Evolutionary conservation across 2,888 invertebrate genomes (phyloP).

Genomic region (Aproaerema taeniolella): DNA sequence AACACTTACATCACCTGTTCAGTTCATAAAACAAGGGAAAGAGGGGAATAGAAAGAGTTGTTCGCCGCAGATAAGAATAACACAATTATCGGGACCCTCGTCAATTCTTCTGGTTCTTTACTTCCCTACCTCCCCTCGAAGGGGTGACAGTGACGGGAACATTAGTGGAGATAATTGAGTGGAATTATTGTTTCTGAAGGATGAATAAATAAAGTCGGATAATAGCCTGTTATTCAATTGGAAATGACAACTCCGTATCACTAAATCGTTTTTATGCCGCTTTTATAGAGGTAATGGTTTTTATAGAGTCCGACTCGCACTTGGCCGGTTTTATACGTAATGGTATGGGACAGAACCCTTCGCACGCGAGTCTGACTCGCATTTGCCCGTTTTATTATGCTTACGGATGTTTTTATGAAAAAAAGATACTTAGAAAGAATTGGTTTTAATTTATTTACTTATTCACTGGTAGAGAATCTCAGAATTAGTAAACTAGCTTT

Average conservation of each 20-base stretch:
- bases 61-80: conserved; percentile 8
- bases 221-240: not conserved
- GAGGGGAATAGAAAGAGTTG: conserved; percentile 1
- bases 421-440: too few species aligned
- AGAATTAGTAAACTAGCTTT: too few species aligned
- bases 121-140: not conserved
- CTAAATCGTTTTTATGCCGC: too few species aligned
- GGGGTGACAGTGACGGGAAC: conserved; percentile 10
- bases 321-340: too few species aligned
- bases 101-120: conserved; percentile 5
- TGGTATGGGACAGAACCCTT: too few species aligned
- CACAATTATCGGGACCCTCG: conserved; percentile 12
- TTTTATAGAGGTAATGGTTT: too few species aligned
- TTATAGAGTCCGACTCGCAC: too few species aligned
- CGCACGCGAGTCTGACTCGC: too few species aligned
- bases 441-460: too few species aligned
- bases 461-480: too few species aligned
- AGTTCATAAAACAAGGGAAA: not conserved
- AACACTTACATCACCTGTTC: conserved; percentile 3
- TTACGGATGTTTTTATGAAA: not conserved
- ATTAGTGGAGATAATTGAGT: conserved; percentile 8
- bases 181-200: conserved; percentile 3
- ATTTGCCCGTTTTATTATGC: not conserved
- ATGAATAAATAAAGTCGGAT: not conserved
- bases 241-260: not conserved